Percentiles rank a stretch among this genome's conserved stretches.
Conservation (phyloP, 35 echinoderm and acorn worm species). For the Strongylocentrotus purpuratus region DNA sequence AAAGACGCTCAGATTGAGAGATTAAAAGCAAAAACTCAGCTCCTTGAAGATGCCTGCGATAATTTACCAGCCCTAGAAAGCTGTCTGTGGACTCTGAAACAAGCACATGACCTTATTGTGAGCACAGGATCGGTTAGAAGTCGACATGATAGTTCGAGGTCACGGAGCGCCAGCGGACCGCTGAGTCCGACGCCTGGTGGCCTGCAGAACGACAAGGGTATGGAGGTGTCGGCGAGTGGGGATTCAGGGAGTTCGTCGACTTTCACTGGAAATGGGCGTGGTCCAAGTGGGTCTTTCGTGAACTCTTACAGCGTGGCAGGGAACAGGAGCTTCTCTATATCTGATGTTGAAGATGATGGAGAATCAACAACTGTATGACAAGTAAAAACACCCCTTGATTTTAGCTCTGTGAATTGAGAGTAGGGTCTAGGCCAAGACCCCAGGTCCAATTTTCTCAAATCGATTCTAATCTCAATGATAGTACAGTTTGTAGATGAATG, state of each 20-base stretch:
- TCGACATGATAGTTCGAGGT: neutral
- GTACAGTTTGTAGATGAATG: no score
- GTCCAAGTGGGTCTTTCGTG: conserved; percentile 14
- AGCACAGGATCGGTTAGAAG: neutral
- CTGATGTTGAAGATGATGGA: conserved; percentile 58
- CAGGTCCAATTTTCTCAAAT: no score
- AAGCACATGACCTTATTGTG: conserved; percentile 16
- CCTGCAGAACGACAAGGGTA: conserved; percentile 21
- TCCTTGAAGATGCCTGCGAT: conserved; percentile 58
- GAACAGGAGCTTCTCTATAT: conserved; percentile 61
- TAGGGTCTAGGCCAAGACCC: no score
- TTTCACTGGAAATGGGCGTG: neutral
- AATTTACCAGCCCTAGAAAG: conserved; percentile 51
- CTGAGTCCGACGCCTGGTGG: neutral
- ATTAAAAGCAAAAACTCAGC: conserved; percentile 42
- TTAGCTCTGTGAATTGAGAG: no score
- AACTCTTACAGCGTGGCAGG: conserved; percentile 30
- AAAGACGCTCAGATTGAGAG: conserved; percentile 55
- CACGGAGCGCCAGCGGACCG: conserved; percentile 41
- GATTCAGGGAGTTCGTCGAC: conserved; percentile 11
- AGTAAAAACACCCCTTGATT: neutral
- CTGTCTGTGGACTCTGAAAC: conserved; percentile 37
- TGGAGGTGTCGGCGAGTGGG: neutral
- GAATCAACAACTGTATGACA: conserved; percentile 41
- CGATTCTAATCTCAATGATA: no score